Evolutionary conservation across 2,797 vertebrate species (phyloP).

Genomic region (Tauraco hartlaubi): DNA sequence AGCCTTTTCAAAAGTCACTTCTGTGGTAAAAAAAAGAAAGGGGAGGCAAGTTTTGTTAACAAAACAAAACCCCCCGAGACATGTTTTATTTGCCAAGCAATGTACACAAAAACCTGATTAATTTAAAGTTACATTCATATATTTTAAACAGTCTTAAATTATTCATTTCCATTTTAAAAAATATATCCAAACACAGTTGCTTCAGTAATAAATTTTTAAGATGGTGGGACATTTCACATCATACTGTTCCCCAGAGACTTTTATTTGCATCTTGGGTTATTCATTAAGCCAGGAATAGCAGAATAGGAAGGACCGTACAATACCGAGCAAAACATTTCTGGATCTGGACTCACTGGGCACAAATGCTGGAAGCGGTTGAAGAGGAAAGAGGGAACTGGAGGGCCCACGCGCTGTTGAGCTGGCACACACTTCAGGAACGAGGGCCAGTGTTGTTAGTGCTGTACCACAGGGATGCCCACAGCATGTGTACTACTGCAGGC

Average conservation of each 20-base stretch:
- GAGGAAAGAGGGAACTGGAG: not conserved
- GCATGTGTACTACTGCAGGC: not conserved
- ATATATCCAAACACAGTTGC: constrained; percentile 37
- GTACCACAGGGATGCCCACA: not conserved
- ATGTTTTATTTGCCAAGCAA: constrained; percentile 40
- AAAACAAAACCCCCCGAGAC: not conserved
- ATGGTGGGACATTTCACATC: constrained; percentile 29
- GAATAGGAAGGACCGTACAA: not conserved
- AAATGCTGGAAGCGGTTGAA: not conserved
- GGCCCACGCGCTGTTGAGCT: not conserved
- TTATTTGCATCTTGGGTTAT: not conserved
- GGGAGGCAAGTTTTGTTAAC: not conserved
- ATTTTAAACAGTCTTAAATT: constrained; percentile 66
- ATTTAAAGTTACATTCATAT: constrained; percentile 53
- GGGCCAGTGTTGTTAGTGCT: not conserved
- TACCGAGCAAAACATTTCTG: not conserved
- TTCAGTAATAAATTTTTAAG: constrained; percentile 65
- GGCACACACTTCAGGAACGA: rapidly evolving
- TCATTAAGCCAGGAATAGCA: not conserved
- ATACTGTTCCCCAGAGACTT: not conserved
- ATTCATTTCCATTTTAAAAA: constrained; percentile 62
- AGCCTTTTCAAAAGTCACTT: not conserved
- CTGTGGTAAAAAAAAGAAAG: not conserved
- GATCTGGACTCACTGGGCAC: not conserved
- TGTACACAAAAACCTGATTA: constrained; percentile 44